These are phyloP conservation scores for Fringilla coelebs DNA, from an alignment of 2,797 vertebrate genomes.

Conservation along the genomic window DNA sequence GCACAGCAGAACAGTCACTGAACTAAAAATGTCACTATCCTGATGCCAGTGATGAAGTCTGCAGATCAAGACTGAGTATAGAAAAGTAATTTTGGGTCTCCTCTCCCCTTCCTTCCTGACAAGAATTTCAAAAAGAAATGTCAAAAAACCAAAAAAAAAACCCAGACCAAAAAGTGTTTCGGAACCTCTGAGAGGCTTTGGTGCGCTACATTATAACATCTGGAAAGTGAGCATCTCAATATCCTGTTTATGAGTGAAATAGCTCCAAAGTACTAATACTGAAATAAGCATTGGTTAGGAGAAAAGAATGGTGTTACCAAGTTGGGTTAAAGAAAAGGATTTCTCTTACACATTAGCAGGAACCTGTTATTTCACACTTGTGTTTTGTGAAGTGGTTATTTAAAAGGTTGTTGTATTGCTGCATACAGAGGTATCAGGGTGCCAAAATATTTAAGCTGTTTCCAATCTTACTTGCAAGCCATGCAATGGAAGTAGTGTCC, in stretches of 20 bases:
- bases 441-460: neutral
- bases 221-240: neutral
- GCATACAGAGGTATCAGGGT: neutral
- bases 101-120: neutral
- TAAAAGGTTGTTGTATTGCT: neutral
- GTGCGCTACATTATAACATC: neutral
- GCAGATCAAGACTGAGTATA: neutral
- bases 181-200: neutral
- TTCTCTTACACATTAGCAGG: neutral
- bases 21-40: neutral
- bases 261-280: neutral
- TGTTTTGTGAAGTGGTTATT: neutral
- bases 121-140: neutral
- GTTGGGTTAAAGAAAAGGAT: neutral
- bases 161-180: neutral
- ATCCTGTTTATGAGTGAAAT: neutral
- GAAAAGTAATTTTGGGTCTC: neutral
- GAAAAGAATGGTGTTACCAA: neutral
- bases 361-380: neutral
- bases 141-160: neutral
- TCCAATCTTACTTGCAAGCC: conserved; percentile 77
- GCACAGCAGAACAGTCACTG: neutral
- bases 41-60: rapidly evolving
- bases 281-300: neutral
- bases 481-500: conserved; percentile 82